Evolutionary conservation across 2,888 invertebrate species (phyloP).

Genomic region (Eugnorisma glareosa): DNA sequence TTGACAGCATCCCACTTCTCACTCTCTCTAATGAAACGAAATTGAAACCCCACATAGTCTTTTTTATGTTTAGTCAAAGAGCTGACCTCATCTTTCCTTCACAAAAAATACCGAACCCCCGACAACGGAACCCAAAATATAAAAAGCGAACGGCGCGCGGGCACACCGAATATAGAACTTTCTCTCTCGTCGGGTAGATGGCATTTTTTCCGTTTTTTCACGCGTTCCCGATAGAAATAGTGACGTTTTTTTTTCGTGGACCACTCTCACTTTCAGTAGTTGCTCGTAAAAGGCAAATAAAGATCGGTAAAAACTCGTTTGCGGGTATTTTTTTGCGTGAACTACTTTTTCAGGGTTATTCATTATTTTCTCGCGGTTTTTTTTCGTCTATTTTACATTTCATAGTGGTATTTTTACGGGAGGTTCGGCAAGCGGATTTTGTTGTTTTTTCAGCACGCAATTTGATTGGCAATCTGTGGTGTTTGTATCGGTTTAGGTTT

Average conservation of each 20-base stretch:
- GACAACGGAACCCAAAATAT: constrained; percentile 60
- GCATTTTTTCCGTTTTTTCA: constrained; percentile 82
- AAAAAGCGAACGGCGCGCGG: constrained; percentile 78
- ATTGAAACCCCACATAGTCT: not conserved
- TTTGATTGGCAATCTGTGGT: constrained; percentile 57
- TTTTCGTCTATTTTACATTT: constrained; percentile 73
- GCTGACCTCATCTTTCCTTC: not conserved
- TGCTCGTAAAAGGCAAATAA: constrained; percentile 88
- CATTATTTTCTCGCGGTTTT: constrained; percentile 69
- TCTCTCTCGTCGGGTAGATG: constrained; percentile 82
- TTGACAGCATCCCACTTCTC: not conserved
- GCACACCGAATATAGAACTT: constrained; percentile 87
- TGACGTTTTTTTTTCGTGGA: constrained; percentile 86
- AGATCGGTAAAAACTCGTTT: constrained; percentile 85
- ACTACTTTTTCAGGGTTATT: constrained; percentile 82
- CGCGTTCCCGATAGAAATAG: constrained; percentile 88
- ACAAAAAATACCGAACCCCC: constrained; percentile 4
- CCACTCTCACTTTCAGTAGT: constrained; percentile 86
- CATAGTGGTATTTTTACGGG: constrained; percentile 68
- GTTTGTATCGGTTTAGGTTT: constrained; percentile 62
- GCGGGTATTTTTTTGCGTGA: constrained; percentile 79
- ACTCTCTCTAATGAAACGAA: not conserved
- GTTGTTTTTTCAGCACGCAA: constrained; percentile 37
- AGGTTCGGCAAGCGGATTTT: constrained; percentile 41
- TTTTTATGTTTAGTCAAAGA: constrained; percentile 22